Evolutionary conservation across 2,797 vertebrate species (phyloP), one percentile per base, ranked within the genome.

Genomic region (Pteropus rufus): DNA sequence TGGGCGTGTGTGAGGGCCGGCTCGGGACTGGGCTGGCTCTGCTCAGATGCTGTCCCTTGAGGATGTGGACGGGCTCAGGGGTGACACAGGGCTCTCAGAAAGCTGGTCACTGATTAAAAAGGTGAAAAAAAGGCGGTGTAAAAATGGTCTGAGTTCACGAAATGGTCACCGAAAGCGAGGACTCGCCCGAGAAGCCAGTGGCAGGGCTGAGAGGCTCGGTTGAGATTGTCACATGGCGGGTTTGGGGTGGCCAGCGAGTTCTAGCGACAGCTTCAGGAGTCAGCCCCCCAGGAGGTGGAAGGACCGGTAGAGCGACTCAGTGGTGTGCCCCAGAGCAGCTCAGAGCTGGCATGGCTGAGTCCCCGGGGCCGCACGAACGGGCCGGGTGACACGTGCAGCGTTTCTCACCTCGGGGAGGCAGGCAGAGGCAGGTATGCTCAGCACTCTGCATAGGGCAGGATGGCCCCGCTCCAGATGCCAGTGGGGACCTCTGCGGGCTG

Each of bases 281-380:
- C 75, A 19, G 46, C 73, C 58, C 10, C 6, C 3, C 41, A 15
- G 1, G 7, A 49, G 34, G 24, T 16, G 49, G 16, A 29, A 23
- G 29, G 31, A 2, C 52, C 10, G 41, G 46, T 15, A 16, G 16
- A 7, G 2, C 7, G 49, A 29, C 3, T 1, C 10, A 0, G 2
- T 16, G 9, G 0, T 4, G 1, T 3, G 15, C 7, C 54, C 12
- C 21, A 5, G 34, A 3, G 15, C 26, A 3, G 58, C 23, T 1
- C 2, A 1, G 16, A 8, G 0, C 52, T 10, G 2, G 34, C 14
- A 2, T 49, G 44, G 46, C 46, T 15, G 15, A 49, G 49, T 15
- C 4, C 49, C 49, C 3, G 49, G 49, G 49, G 49, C 49, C 4
- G 4, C 49, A 49, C 49, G 49, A 49, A 1, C 15, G 4, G 49